A percentile compares a stretch with the other conserved stretches of the same genome.
Conservation (phyloP, 2,113 vertebrate species). For the Sclerurus mexicanus region DNA sequence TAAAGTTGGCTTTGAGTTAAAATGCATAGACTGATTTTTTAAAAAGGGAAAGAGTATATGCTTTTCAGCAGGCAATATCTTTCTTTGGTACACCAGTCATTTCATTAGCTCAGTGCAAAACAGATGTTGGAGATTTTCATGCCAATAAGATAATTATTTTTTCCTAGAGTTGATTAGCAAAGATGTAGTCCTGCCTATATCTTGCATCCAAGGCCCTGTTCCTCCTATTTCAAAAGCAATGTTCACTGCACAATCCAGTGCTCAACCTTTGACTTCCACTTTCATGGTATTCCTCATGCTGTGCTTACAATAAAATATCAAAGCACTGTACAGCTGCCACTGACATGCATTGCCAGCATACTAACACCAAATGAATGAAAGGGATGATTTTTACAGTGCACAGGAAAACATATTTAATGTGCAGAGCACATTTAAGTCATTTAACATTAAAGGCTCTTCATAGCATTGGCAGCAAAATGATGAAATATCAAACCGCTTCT, state of each 20-base stretch:
- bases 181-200: background rate
- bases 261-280: background rate
- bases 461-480: background rate
- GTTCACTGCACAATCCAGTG: background rate
- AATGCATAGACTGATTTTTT: background rate
- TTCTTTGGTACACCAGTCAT: background rate
- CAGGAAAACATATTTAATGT: background rate
- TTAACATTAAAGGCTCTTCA: background rate
- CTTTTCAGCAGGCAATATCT: background rate
- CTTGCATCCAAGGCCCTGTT: background rate
- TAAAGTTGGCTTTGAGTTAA: background rate
- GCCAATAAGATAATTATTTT: background rate
- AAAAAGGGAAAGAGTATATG: background rate
- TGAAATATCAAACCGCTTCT: background rate
- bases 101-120: background rate
- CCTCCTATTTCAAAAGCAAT: background rate
- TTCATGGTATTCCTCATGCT: background rate
- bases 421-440: background rate
- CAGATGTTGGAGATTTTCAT: background rate
- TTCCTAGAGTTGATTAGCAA: background rate
- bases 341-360: fast-evolving
- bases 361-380: background rate
- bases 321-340: background rate
- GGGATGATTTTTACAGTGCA: background rate
- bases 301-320: background rate